phyloP scores from a whole-genome alignment of 2,113 vertebrate genomes.

The Tenrec ecaudatus region DNA sequence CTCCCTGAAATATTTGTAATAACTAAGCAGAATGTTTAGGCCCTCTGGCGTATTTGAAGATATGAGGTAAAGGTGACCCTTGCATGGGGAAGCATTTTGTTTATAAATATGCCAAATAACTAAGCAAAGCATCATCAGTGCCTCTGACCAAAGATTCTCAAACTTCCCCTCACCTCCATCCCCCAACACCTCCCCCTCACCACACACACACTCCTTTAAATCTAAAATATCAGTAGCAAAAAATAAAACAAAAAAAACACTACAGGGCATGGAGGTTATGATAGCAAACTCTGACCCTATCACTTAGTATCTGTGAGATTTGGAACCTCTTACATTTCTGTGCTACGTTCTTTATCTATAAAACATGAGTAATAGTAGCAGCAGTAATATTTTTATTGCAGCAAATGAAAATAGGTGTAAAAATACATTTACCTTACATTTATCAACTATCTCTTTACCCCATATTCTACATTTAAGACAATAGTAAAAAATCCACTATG shows the following conservation, averaged over 20 bases:
- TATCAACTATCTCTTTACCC: too few relatives aligned
- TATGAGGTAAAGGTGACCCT: background rate
- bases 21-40: background rate
- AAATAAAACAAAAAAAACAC: background rate
- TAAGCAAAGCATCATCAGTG: background rate
- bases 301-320: background rate
- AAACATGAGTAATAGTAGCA: background rate
- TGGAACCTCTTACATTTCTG: background rate
- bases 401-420: background rate
- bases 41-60: background rate
- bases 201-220: background rate
- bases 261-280: background rate
- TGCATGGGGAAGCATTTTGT: background rate
- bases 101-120: background rate
- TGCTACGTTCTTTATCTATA: background rate
- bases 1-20: background rate
- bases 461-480: too few relatives aligned
- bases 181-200: background rate
- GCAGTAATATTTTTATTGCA: background rate
- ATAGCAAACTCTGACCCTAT: background rate
- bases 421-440: background rate
- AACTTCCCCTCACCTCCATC: fast-evolving
- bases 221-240: background rate
- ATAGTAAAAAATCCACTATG: too few relatives aligned
- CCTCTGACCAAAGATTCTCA: background rate